Base-by-base conservation (phyloP, 2,888 invertebrate species). In the Pecten maximus region DNA sequence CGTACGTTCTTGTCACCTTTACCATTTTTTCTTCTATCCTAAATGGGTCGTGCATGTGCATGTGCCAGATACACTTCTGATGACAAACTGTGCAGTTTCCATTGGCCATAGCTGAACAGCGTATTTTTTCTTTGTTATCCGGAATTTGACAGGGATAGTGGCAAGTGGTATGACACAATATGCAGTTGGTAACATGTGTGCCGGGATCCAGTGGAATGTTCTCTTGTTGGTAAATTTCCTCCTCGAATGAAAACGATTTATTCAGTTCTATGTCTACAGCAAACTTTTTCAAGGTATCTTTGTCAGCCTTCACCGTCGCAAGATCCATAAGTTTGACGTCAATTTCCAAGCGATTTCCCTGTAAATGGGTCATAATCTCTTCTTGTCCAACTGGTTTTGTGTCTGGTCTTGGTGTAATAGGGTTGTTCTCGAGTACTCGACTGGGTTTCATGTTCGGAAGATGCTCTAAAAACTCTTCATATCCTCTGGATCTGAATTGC, bases 401-500 rank as follows among this genome's bases (percentile, higher is more conserved):
- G 50, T 8, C 15, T 16, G 8, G 28, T 28, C 1, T 50, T 15
- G 6, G 44, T 88, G 0, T 4, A 16, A 19, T 88, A 39, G 28
- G 50, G 60, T 8, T 40, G 19, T n/a, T 44, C 28, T 39, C 88
- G 48, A 50, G 48, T 54, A 23, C 39, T 54, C 39, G 54, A 86
- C 28, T 86, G 4, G 91, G 89, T 40, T 91, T 74, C 86, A 91
- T 88, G 40, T 87, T 87, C 2, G 40, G 40, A 40, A 93, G 60
- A 40, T 91, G 87, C 0, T 86, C 40, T 39, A 93, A 92, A 40
- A 93, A 92, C 15, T 87, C 74, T 50, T 88, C 39, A 88, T 92
- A 93, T 35, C 93, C 91, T 60, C 86, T 40, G 28, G n/a, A 28
- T 3, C n/a, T 2, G 4, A 60, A 88, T 19, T 92, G 40, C 93